Conservation (phyloP, 2,797 vertebrate genomes). For the Falco concolor region DNA sequence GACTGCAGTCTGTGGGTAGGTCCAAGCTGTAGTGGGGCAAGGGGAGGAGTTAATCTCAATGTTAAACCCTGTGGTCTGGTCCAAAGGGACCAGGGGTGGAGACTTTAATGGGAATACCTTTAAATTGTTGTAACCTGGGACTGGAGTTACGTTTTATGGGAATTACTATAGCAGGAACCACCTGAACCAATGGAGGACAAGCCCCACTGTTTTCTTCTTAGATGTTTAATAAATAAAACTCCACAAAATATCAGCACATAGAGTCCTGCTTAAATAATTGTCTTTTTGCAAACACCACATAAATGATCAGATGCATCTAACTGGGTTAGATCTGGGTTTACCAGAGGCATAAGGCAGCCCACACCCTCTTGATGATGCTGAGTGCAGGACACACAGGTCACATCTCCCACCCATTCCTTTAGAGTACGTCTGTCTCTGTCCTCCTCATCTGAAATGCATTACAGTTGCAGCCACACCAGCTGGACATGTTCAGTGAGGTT, state of each 20-base stretch:
- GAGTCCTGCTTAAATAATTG: neutral
- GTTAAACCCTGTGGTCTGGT: neutral
- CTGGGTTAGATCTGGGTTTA: neutral
- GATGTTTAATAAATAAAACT: neutral
- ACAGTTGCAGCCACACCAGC: neutral
- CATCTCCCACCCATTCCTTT: neutral
- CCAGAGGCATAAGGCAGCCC: neutral
- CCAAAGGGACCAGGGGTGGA: neutral
- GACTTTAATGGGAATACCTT: neutral
- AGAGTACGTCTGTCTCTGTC: neutral
- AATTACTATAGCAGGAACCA: neutral
- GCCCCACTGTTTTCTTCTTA: neutral
- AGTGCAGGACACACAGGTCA: fast-evolving
- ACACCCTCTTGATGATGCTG: neutral
- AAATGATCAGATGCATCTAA: neutral
- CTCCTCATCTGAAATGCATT: fast-evolving
- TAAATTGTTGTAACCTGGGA: neutral
- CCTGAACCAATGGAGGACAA: fast-evolving
- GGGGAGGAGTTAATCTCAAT: too few relatives aligned
- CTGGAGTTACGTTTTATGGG: neutral
- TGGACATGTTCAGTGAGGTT: neutral
- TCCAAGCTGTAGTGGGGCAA: too few relatives aligned
- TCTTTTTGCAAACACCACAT: neutral
- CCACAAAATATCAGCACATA: neutral
- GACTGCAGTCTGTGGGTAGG: too few relatives aligned